These are phyloP conservation scores for Huso huso DNA, from an alignment of 2,797 vertebrate genomes.

Conservation along the genomic window DNA sequence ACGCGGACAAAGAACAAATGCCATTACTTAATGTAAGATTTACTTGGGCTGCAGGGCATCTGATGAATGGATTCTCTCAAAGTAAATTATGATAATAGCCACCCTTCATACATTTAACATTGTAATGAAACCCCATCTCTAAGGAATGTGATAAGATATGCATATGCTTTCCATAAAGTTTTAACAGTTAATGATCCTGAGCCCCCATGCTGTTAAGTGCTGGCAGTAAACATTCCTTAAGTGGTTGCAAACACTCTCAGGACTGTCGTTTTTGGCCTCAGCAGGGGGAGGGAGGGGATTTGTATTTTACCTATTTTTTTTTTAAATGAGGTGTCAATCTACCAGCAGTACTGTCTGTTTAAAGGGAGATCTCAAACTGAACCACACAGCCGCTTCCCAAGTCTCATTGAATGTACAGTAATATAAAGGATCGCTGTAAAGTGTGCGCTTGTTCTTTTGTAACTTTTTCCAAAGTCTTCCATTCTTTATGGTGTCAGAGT, in stretches of 20 bases:
- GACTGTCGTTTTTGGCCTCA: no score
- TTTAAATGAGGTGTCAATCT: no score
- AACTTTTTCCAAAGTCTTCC: no score
- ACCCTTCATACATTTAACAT: conserved; percentile 22
- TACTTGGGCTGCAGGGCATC: conserved; percentile 34
- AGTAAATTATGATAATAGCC: conserved; percentile 33
- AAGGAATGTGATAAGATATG: conserved; percentile 7
- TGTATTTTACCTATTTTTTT: no score
- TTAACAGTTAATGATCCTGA: background rate
- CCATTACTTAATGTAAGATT: conserved; percentile 49
- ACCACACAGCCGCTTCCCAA: no score
- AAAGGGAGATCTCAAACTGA: no score
- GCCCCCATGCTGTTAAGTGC: background rate
- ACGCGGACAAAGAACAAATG: conserved; percentile 30
- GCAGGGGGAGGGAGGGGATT: no score
- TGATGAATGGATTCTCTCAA: conserved; percentile 39
- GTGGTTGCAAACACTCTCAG: background rate
- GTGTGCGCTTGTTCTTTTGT: no score
- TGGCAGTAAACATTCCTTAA: background rate
- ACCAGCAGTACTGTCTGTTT: no score
- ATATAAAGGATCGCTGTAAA: no score
- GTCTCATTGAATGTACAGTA: no score
- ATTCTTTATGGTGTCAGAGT: no score
- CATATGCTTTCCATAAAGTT: background rate
- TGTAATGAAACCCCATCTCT: conserved; percentile 21